Percentiles rank a stretch among this genome's conserved stretches.
Conservation (phyloP, 2,113 vertebrate species). For the Oceanodroma tethys region DNA sequence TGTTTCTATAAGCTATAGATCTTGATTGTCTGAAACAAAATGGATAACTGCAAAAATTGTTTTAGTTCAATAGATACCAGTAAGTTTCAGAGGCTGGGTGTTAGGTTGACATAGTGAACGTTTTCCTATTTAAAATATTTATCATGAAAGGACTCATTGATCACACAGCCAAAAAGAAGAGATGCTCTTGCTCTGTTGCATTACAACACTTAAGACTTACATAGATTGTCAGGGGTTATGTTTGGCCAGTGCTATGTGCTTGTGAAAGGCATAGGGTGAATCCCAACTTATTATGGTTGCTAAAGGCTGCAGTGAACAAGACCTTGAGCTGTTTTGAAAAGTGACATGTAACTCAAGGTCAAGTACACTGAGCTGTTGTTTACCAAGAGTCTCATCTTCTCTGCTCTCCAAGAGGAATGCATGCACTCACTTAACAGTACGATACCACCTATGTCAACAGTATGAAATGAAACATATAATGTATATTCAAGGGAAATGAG, state of each 20-base stretch:
- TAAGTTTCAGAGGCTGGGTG: neutral
- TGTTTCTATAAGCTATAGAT: neutral
- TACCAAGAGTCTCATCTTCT: neutral
- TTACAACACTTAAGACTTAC: neutral
- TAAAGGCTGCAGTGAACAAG: neutral
- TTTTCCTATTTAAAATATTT: neutral
- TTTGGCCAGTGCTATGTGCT: neutral
- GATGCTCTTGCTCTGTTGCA: neutral
- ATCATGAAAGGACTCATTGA: neutral
- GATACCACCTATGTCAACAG: neutral
- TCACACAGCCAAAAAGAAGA: neutral
- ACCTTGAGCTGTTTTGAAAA: neutral
- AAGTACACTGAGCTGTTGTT: neutral
- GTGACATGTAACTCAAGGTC: neutral
- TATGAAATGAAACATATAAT: neutral
- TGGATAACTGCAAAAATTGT: neutral
- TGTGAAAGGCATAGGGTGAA: neutral
- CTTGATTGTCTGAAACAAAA: neutral
- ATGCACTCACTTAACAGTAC: neutral
- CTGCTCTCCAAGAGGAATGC: neutral
- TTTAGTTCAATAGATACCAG: neutral
- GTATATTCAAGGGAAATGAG: neutral
- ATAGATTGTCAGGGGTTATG: neutral
- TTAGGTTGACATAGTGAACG: neutral
- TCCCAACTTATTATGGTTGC: neutral